These are phyloP conservation scores for Drosophila sproati DNA, from an alignment of 1,140 invertebrate species.

Conservation along the genomic window DNA sequence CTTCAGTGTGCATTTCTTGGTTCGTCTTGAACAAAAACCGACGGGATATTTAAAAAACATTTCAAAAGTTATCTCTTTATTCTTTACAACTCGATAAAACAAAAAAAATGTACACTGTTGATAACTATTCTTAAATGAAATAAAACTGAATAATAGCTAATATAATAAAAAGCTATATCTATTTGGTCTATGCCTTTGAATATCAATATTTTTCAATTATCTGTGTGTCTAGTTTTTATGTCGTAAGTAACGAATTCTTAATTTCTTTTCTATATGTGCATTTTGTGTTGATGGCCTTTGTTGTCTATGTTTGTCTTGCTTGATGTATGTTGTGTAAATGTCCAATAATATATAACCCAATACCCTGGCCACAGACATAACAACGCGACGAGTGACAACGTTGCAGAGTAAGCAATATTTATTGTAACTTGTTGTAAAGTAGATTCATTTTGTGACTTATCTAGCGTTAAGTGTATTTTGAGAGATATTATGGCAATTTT, in stretches of 20 bases:
- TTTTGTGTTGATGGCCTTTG: constrained; percentile 22
- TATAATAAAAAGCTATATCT: not conserved
- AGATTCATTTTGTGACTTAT: not conserved
- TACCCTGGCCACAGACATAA: constrained; percentile 30
- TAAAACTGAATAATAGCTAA: not conserved
- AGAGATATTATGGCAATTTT: not conserved
- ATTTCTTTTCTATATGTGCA: not conserved
- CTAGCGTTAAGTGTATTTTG: not conserved
- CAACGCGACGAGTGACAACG: constrained; percentile 25
- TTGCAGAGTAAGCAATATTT: constrained; percentile 44
- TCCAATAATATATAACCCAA: not conserved
- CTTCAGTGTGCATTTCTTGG: too few relatives aligned
- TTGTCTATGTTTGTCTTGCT: constrained; percentile 1
- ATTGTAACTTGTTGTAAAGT: not conserved
- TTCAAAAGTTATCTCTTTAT: too few relatives aligned
- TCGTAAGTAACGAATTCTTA: not conserved
- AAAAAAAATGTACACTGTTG: too few relatives aligned
- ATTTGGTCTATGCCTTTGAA: not conserved
- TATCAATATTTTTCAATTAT: not conserved
- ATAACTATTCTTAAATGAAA: not conserved
- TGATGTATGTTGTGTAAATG: constrained; percentile 20
- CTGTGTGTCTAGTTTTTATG: not conserved
- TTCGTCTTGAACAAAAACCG: too few relatives aligned
- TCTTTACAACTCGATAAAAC: too few relatives aligned
- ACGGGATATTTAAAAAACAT: too few relatives aligned